These are phyloP conservation scores for Bicyclus anynana DNA, from an alignment of 1,140 invertebrate species.

Conservation along the genomic window DNA sequence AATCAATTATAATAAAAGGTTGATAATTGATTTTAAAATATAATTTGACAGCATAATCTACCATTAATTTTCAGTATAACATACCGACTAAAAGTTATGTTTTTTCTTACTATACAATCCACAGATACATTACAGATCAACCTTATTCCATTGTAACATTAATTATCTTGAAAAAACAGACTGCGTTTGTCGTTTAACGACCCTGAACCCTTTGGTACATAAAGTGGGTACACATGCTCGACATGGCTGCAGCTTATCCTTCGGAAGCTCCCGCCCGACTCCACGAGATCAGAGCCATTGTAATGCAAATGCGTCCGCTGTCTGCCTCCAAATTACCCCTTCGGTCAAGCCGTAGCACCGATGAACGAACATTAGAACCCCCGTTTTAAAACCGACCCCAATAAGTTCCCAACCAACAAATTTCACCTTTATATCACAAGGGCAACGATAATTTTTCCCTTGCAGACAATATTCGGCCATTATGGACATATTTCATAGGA, in stretches of 20 bases:
- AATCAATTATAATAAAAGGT: no score
- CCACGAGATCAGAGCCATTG: conserved; percentile 62
- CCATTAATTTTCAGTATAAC: no score
- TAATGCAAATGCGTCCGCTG: conserved; percentile 71
- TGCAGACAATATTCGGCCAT: conserved; percentile 27
- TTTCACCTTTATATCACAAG: conserved; percentile 37
- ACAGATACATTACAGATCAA: no score
- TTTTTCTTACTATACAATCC: no score
- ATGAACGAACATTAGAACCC: conserved; percentile 67
- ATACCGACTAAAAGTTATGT: no score
- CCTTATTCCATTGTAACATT: no score
- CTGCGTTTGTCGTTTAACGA: no score
- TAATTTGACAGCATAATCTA: no score
- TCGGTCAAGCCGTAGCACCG: conserved; percentile 59
- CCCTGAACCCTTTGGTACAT: conserved; percentile 2
- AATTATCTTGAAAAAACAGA: no score
- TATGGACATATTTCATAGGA: conserved; percentile 59
- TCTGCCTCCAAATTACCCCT: conserved; percentile 74
- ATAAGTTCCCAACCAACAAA: conserved; percentile 20
- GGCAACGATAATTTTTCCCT: conserved; percentile 31
- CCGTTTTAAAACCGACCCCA: conserved; percentile 62
- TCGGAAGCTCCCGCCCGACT: conserved; percentile 48
- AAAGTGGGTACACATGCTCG: conserved; percentile 3
- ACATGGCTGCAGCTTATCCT: conserved; percentile 41
- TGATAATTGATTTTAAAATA: no score